Conservation (phyloP, 1,140 invertebrate genomes). For the Xylocopa sonorina region DNA sequence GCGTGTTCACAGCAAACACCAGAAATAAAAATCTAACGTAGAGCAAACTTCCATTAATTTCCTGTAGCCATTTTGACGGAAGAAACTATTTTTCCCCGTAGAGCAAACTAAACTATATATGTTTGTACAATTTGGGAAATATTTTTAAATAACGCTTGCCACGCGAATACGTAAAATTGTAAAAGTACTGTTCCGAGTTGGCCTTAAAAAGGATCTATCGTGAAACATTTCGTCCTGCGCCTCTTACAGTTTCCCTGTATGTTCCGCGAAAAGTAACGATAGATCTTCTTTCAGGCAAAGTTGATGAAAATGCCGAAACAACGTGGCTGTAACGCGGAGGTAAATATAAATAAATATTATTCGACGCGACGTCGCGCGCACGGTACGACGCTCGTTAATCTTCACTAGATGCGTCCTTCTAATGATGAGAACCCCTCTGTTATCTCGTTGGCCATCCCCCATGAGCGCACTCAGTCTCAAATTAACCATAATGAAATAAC, state of each 20-base stretch:
- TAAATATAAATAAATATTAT: conserved; percentile 67
- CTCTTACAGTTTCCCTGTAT: neutral
- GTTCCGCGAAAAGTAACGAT: neutral
- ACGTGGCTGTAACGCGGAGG: neutral
- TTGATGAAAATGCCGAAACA: neutral
- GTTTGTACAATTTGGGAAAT: neutral
- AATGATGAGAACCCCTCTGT: conserved; percentile 71
- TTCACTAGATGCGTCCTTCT: conserved; percentile 72
- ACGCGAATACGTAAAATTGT: too few species aligned
- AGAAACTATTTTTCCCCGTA: too few species aligned
- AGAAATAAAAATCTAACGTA: neutral
- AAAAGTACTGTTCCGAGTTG: too few species aligned
- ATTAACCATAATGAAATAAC: conserved; percentile 78
- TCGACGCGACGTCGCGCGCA: conserved; percentile 38
- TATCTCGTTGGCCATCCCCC: conserved; percentile 63
- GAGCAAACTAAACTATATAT: neutral
- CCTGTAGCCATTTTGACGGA: neutral
- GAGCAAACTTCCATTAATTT: neutral
- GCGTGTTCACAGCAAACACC: neutral
- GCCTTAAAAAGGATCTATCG: too few species aligned
- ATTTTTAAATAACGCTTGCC: neutral
- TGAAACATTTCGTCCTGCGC: too few species aligned
- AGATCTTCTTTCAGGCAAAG: too few species aligned
- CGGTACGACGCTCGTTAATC: conserved; percentile 72
- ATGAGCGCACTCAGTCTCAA: conserved; percentile 71